phyloP scores from a whole-genome alignment of 2,888 invertebrate genomes.

The Mimumesa dahlbomi region DNA sequence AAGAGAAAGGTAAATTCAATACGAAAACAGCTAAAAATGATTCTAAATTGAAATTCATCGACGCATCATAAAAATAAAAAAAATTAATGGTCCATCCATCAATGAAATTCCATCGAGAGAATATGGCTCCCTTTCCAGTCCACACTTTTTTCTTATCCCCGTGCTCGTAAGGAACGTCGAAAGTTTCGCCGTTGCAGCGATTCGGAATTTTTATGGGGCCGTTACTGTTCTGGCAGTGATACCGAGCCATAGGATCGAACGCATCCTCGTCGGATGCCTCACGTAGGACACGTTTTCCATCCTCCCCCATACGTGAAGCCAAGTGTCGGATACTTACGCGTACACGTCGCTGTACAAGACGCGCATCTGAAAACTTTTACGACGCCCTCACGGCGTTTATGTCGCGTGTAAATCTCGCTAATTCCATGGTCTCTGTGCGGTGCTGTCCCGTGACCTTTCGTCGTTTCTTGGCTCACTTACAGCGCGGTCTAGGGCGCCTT shows the following conservation, averaged over 20 bases:
- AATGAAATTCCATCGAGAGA: conserved; percentile 9
- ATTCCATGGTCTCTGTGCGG: conserved; percentile 65
- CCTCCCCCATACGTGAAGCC: conserved; percentile 38
- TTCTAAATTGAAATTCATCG: no score
- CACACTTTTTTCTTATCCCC: conserved; percentile 31
- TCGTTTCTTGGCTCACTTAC: conserved; percentile 47
- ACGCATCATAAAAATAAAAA: no score
- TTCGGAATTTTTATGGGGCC: conserved; percentile 76
- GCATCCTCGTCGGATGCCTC: conserved; percentile 63
- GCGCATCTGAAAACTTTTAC: conserved; percentile 72
- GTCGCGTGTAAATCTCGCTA: conserved; percentile 77
- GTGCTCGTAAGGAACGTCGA: conserved; percentile 62
- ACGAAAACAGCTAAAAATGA: no score
- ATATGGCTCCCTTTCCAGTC: conserved; percentile 4
- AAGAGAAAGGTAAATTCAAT: no score
- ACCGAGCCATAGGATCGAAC: conserved; percentile 57
- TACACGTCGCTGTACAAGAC: conserved; percentile 23
- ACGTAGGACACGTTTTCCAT: conserved; percentile 52
- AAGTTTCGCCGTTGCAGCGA: conserved; percentile 73
- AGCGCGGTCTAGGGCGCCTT: conserved; percentile 26
- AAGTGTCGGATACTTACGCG: conserved; percentile 42
- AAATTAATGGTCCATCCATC: conserved; percentile 34
- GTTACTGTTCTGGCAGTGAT: conserved; percentile 74
- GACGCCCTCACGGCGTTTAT: conserved; percentile 74
- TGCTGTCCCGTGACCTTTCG: conserved; percentile 53